phyloP scores from a whole-genome alignment of 2,888 invertebrate species.

The Caenorhabditis zanzibari region DNA sequence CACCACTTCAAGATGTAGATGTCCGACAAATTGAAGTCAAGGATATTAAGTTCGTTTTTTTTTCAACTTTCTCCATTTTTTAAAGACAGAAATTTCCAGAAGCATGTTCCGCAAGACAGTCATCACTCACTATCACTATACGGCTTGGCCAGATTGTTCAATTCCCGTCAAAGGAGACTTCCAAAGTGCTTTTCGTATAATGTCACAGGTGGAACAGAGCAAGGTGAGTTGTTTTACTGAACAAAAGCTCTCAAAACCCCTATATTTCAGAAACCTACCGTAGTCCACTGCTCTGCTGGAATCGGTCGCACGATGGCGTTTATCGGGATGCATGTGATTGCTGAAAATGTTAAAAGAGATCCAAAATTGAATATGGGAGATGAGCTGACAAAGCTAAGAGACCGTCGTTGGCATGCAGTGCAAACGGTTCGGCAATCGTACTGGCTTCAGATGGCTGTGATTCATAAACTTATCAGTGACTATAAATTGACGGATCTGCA shows the following conservation, averaged over 20 bases:
- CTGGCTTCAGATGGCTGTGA: constrained; percentile 6
- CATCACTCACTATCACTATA: constrained; percentile 1
- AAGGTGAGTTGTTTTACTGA: no score
- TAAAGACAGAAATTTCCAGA: no score
- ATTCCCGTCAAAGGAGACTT: no score
- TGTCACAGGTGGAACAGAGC: no score
- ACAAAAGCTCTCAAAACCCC: no score
- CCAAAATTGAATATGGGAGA: background rate
- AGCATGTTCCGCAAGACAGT: background rate
- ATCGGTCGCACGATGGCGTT: background rate
- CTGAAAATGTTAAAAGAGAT: background rate
- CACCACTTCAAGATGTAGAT: no score
- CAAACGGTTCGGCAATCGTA: background rate
- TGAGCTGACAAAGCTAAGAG: background rate
- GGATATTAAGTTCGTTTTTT: no score
- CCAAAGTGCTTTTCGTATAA: no score
- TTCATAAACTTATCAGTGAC: background rate
- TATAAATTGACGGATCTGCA: background rate
- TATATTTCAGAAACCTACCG: background rate
- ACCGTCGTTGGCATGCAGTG: background rate
- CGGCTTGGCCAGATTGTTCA: no score
- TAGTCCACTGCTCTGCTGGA: background rate
- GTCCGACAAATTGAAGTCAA: background rate
- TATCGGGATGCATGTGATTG: background rate
- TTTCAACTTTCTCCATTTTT: no score